These are phyloP conservation scores for Lycophotia porphyrea DNA, from an alignment of 2,888 invertebrate genomes.

Conservation along the genomic window DNA sequence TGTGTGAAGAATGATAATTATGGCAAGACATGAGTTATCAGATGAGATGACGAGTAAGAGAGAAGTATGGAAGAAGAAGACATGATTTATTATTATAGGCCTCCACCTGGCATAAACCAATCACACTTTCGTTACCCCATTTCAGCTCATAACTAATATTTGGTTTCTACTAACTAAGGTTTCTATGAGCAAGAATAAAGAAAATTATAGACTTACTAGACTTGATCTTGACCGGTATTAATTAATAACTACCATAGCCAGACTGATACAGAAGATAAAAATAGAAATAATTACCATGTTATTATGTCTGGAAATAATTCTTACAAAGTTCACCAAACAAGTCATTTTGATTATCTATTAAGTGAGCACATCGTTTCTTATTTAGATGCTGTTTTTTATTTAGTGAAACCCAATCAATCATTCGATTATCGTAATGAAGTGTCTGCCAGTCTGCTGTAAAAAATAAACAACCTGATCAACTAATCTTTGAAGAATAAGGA, in stretches of 20 bases:
- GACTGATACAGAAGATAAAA: background rate
- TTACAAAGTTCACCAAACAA: conserved; percentile 9
- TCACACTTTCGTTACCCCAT: background rate
- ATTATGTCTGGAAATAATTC: background rate
- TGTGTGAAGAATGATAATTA: too few species aligned
- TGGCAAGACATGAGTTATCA: too few species aligned
- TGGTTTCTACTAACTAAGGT: too few species aligned
- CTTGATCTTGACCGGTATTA: conserved; percentile 16
- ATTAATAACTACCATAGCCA: background rate
- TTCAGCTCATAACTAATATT: background rate
- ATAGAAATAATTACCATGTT: conserved; percentile 5
- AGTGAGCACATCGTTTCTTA: background rate
- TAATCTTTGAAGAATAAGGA: too few species aligned
- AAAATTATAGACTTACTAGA: background rate
- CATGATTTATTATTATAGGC: background rate
- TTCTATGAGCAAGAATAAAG: too few species aligned
- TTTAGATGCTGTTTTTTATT: background rate
- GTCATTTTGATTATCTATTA: conserved; percentile 5
- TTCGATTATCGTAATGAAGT: background rate
- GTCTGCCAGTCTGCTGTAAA: background rate
- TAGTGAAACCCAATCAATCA: background rate
- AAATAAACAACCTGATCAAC: too few species aligned
- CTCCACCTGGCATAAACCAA: background rate
- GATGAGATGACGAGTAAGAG: too few species aligned
- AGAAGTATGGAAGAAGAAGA: too few species aligned